Evolutionary conservation across 2,888 invertebrate species (phyloP).

Genomic region (Epiperipatus broadwayi): DNA sequence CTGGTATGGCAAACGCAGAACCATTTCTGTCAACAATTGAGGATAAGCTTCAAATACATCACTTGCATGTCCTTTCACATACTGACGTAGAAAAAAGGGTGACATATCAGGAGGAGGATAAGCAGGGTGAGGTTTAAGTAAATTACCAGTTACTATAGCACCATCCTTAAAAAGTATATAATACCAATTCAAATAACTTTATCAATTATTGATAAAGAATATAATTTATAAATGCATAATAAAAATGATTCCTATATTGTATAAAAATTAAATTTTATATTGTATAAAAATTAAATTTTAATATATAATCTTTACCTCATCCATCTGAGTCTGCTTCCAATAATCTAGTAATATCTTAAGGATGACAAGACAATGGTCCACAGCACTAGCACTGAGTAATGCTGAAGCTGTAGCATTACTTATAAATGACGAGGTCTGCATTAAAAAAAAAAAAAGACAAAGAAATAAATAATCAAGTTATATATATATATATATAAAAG

Average conservation of each 20-base stretch:
- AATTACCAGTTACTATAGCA: too few relatives aligned
- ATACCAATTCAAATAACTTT: too few relatives aligned
- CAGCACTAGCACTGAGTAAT: slow-evolving; percentile 46
- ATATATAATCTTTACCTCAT: slow-evolving; percentile 29
- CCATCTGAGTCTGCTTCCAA: slow-evolving; percentile 24
- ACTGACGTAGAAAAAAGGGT: slow-evolving; percentile 66
- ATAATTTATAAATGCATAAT: not conserved
- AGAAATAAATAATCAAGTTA: too few relatives aligned
- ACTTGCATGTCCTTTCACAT: slow-evolving; percentile 69
- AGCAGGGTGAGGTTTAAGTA: slow-evolving; percentile 60
- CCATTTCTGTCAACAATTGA: slow-evolving; percentile 84
- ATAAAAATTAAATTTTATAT: not conserved
- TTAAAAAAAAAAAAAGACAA: not conserved
- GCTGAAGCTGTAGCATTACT: slow-evolving; percentile 49
- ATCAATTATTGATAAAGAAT: too few relatives aligned
- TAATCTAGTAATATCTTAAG: slow-evolving; percentile 42
- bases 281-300: not conserved
- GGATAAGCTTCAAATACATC: slow-evolving; percentile 88
- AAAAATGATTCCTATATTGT: too few relatives aligned
- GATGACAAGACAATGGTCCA: slow-evolving; percentile 50
- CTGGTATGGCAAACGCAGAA: slow-evolving; percentile 77
- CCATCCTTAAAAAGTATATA: too few relatives aligned
- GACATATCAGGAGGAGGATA: slow-evolving; percentile 75
- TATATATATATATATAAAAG: too few relatives aligned
- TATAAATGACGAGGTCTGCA: slow-evolving; percentile 37